Base-by-base conservation (phyloP, 2,797 vertebrate genomes). In the Borostomias antarcticus region DNA sequence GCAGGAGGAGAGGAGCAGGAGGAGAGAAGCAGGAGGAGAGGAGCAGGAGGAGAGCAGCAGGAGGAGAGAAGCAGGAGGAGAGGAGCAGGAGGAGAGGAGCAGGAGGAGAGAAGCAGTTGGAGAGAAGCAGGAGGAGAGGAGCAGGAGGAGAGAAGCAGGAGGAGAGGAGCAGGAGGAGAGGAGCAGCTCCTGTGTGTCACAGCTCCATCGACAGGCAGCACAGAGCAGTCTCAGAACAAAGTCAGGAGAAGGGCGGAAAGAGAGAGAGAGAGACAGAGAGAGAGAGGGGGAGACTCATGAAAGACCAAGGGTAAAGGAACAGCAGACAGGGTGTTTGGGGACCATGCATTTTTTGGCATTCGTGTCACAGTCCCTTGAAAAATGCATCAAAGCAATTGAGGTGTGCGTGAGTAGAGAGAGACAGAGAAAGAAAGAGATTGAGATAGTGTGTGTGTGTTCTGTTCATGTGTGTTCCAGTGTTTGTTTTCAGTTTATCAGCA, bases 331-430 rank as follows among this genome's bases (percentile, higher is more conserved):
- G 76, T 82, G 21, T 75, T 77, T 82, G 67, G 79, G 75, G 67
- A 83, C 76, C 78, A 84, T 74, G 66, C 71, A 71, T 80, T 50
- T 86, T 59, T 84, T 87, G 84, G 81, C 81, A 88, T 87, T 84
- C 75, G 69, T 85, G 86, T 87, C 86, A 89, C 78, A 85, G 78
- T 43, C 80, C 82, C 88, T 85, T 89, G 77, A 91, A 90, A 91
- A 88, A 89, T 90, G 87, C 85, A 90, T 91, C 87, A 89, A 88
- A 88, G 88, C 81, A 80, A 84, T 74, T 58, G 76, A 76, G 73
- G 19, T 50, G 47, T 50, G 47, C 19, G 47, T 50, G 47, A 51
- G 15, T 10, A 25, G 21, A 19, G n/a, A 8, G 19, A 25, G 47
- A 50, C n/a, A 5, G 48, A 51, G 21, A 51, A 19, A 8, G 8